Evolutionary conservation across 2,113 vertebrate genomes (phyloP).

Genomic region (Ceratotherium simum): DNA sequence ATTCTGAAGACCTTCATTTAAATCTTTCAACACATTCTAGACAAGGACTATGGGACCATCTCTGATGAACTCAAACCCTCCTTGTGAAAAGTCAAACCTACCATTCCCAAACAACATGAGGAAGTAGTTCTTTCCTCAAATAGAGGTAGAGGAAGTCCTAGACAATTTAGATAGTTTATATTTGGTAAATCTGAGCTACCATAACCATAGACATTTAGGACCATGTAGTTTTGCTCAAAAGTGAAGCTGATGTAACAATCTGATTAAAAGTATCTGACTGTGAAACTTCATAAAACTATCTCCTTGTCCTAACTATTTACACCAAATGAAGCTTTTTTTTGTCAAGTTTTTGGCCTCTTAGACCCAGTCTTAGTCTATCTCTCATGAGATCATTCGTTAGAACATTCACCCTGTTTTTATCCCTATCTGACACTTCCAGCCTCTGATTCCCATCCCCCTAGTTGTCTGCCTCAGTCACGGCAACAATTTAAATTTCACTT

Average conservation of each 20-base stretch:
- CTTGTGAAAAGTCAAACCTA: not conserved
- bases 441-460: not conserved
- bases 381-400: not conserved
- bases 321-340: not conserved
- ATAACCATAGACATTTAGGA: not conserved
- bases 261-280: not conserved
- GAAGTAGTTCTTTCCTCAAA: not conserved
- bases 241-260: not conserved
- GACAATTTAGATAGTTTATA: not conserved
- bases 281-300: not conserved
- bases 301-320: not conserved
- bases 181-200: not conserved
- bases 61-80: not conserved
- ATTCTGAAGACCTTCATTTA: not conserved
- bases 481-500: not conserved
- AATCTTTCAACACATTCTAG: not conserved
- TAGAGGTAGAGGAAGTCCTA: not conserved
- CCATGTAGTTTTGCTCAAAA: not conserved
- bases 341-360: not conserved
- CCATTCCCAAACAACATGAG: not conserved
- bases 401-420: not conserved
- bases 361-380: not conserved
- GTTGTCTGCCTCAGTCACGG: not conserved
- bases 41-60: not conserved
- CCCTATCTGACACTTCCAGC: not conserved